These are phyloP conservation scores for Syritta pipiens DNA, from an alignment of 2,888 invertebrate genomes.

Conservation along the genomic window DNA sequence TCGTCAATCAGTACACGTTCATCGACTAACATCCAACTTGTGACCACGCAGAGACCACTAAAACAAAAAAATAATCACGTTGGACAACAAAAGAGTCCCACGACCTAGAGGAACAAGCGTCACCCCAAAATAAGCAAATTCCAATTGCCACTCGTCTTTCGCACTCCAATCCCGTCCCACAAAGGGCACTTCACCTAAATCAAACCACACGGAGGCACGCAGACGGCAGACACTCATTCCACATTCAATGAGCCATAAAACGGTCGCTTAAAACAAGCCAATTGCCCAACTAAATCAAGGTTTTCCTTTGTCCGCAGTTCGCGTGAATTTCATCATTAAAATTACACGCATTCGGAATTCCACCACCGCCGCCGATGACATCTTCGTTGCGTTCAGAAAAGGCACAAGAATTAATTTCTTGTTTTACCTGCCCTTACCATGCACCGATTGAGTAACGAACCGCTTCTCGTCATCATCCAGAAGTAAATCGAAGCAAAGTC, in stretches of 20 bases:
- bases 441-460: conserved; percentile 41
- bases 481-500: conserved; percentile 55
- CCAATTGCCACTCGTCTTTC: too few species aligned
- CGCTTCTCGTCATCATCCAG: conserved; percentile 29
- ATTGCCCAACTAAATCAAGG: conserved; percentile 63
- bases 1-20: too few species aligned
- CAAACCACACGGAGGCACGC: too few species aligned
- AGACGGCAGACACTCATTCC: conserved; percentile 35
- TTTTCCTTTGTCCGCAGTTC: conserved; percentile 51
- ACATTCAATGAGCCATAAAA: conserved; percentile 65
- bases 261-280: conserved; percentile 51
- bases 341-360: too few species aligned
- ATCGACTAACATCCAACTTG: too few species aligned
- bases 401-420: conserved; percentile 38
- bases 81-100: too few species aligned
- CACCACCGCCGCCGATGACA: conserved; percentile 5
- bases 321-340: conserved; percentile 46
- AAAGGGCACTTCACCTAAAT: too few species aligned
- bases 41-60: too few species aligned
- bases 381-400: background rate
- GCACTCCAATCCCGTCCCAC: too few species aligned
- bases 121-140: too few species aligned
- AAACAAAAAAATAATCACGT: too few species aligned
- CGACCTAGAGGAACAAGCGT: too few species aligned
- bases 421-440: conserved; percentile 24